These are phyloP conservation scores for Tinea semifulvella DNA, from an alignment of 2,888 invertebrate genomes.

Conservation along the genomic window DNA sequence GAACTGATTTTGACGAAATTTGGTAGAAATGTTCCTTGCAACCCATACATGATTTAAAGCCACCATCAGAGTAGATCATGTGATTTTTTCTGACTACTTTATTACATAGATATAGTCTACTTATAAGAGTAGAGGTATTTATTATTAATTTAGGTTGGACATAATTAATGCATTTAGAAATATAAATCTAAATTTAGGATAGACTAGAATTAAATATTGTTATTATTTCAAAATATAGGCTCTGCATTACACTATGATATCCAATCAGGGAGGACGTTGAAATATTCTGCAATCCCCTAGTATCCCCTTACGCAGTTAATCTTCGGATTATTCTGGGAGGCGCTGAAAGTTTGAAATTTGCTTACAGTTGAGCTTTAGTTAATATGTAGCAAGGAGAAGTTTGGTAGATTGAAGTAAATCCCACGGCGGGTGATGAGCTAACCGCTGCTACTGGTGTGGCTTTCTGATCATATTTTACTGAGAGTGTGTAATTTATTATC, in stretches of 20 bases:
- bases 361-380: slow-evolving; percentile 11
- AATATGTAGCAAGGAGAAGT: slow-evolving; percentile 40
- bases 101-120: no score
- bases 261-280: not conserved
- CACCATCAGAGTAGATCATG: no score
- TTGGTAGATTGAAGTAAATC: slow-evolving; percentile 43
- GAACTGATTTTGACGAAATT: no score
- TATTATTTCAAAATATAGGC: not conserved
- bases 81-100: no score
- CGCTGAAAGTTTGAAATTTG: slow-evolving; percentile 36
- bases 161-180: no score
- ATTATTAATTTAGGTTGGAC: no score
- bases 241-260: not conserved
- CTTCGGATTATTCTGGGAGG: slow-evolving; percentile 12
- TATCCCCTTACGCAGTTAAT: slow-evolving; percentile 12
- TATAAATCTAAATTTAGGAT: no score
- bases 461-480: not conserved
- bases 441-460: slow-evolving; percentile 17
- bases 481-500: no score
- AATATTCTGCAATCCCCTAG: not conserved
- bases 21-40: no score
- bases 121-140: no score
- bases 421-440: slow-evolving; percentile 33
- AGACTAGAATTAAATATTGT: not conserved
- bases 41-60: no score